phyloP scores from a whole-genome alignment of 2,113 vertebrate species.

The Lucifuga dentata region DNA sequence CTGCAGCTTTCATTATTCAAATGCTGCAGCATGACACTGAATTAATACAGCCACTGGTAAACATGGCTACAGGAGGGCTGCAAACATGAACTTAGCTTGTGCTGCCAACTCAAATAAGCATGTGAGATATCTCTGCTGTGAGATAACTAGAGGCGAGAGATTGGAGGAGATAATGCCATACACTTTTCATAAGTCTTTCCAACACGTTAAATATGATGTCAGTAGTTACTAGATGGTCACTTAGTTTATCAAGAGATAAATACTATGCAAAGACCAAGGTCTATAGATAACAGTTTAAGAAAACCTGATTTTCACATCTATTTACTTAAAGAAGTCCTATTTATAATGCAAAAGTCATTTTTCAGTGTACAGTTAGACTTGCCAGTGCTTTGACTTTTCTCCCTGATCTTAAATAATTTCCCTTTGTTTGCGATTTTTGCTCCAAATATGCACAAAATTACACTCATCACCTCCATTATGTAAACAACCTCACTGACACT shows the following conservation, averaged over 20 bases:
- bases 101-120: slow-evolving; percentile 48
- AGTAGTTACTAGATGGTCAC: background rate
- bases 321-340: background rate
- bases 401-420: slow-evolving; percentile 13
- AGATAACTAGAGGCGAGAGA: slow-evolving; percentile 7
- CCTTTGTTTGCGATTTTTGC: slow-evolving; percentile 18
- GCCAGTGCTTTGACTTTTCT: background rate
- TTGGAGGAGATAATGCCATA: slow-evolving; percentile 29
- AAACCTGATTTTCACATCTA: background rate
- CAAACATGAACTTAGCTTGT: slow-evolving; percentile 44
- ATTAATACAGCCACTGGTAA: slow-evolving; percentile 69
- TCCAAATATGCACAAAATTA: slow-evolving; percentile 4
- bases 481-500: slow-evolving; percentile 48
- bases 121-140: slow-evolving; percentile 35
- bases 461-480: slow-evolving; percentile 16
- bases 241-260: background rate
- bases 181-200: slow-evolving; percentile 1
- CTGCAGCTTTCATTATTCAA: slow-evolving; percentile 74
- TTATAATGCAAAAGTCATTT: slow-evolving; percentile 15
- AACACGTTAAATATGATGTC: slow-evolving; percentile 17
- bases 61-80: slow-evolving; percentile 50
- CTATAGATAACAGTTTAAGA: background rate
- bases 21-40: slow-evolving; percentile 68
- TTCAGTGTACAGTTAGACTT: slow-evolving; percentile 1
- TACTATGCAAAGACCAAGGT: background rate